Percentiles rank a stretch among this genome's conserved stretches.
phyloP scores from a whole-genome alignment of 1,140 invertebrate species.

The Apis cerana region DNA sequence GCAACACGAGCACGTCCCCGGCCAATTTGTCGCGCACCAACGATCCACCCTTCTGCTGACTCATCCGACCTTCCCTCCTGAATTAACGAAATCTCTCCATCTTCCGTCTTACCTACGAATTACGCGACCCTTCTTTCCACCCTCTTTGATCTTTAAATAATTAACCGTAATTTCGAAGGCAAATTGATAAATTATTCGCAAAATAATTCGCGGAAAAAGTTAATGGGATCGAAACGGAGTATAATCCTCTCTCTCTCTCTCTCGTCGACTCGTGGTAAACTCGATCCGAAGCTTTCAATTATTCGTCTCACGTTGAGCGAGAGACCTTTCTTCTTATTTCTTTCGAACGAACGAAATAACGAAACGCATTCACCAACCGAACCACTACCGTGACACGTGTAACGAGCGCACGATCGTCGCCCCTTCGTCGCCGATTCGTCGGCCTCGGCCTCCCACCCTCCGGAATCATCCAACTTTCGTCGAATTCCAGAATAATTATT shows the following conservation, averaged over 20 bases:
- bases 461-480: background rate
- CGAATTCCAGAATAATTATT: constrained; percentile 15
- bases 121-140: background rate
- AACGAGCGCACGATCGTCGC: constrained; percentile 40
- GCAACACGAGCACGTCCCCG: constrained; percentile 21
- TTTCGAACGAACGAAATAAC: constrained; percentile 36
- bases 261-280: too few relatives aligned
- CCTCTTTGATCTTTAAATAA: background rate
- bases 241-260: background rate
- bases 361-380: constrained; percentile 32
- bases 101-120: background rate
- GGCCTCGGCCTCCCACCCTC: background rate
- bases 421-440: constrained; percentile 47
- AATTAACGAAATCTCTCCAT: constrained; percentile 32
- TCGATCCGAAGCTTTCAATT: too few relatives aligned
- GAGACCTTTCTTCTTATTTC: background rate
- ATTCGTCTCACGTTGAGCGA: too few relatives aligned
- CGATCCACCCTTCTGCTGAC: constrained; percentile 18
- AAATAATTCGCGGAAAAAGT: background rate
- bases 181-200: background rate
- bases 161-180: background rate
- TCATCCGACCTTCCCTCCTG: background rate
- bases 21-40: constrained; percentile 41
- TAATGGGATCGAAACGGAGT: constrained; percentile 29
- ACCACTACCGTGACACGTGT: constrained; percentile 9